These are phyloP conservation scores for Ooceraea biroi DNA, from an alignment of 1,140 invertebrate genomes.

Conservation along the genomic window DNA sequence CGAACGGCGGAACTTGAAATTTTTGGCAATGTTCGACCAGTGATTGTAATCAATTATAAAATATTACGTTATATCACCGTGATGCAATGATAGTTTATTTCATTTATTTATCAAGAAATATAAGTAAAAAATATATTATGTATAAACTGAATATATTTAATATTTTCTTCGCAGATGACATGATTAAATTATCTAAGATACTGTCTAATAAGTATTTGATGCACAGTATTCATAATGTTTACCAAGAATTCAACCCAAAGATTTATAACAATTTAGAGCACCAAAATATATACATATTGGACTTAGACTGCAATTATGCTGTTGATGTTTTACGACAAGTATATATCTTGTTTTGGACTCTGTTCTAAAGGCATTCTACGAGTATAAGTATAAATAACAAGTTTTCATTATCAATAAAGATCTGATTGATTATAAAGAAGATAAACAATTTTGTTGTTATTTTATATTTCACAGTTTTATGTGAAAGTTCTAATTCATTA, in stretches of 20 bases:
- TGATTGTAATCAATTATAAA: not conserved
- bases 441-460: not conserved
- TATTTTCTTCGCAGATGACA: constrained; percentile 43
- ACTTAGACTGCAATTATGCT: constrained; percentile 65
- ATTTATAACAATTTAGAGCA: constrained; percentile 58
- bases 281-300: constrained; percentile 43
- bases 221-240: constrained; percentile 39
- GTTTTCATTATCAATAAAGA: not conserved
- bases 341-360: not conserved
- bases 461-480: not conserved
- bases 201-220: constrained; percentile 35
- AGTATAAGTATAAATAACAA: not conserved
- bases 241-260: constrained; percentile 1
- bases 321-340: constrained; percentile 56
- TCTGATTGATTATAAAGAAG: not conserved
- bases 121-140: not conserved
- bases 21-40: not conserved
- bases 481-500: constrained; percentile 4
- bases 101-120: not conserved
- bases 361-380: not conserved
- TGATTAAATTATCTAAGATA: constrained; percentile 43
- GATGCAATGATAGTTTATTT: not conserved
- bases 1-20: not conserved
- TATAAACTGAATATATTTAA: not conserved
- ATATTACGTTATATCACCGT: too few species aligned